A percentile compares a stretch with the other conserved stretches of the same genome.
phyloP scores from a whole-genome alignment of 2,113 vertebrate genomes.

The Gracilinanus agilis region DNA sequence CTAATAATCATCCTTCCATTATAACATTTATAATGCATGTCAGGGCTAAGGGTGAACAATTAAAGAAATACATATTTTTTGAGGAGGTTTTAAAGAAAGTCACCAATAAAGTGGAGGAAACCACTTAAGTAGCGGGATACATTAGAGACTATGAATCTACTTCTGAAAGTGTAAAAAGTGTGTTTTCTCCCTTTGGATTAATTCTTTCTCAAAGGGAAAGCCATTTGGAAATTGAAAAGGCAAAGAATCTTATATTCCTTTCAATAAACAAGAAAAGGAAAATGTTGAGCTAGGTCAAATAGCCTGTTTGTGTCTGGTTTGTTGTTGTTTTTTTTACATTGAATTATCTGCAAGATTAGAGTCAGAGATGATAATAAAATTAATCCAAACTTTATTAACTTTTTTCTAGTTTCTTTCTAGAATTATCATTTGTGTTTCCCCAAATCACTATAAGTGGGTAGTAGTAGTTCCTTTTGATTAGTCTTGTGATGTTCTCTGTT shows the following conservation, averaged over 20 bases:
- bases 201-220: slow-evolving; percentile 47
- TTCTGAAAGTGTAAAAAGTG: slow-evolving; percentile 4
- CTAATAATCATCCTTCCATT: slow-evolving; percentile 35
- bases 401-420: background rate
- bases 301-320: too few species aligned
- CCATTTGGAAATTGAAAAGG: slow-evolving; percentile 30
- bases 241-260: slow-evolving; percentile 32
- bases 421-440: background rate
- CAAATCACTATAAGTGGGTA: background rate
- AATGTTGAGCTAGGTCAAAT: background rate
- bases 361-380: background rate
- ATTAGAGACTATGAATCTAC: slow-evolving; percentile 5
- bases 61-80: slow-evolving; percentile 46
- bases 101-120: slow-evolving; percentile 31
- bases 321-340: slow-evolving; percentile 49
- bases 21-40: slow-evolving; percentile 34
- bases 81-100: slow-evolving; percentile 56
- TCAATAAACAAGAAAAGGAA: slow-evolving; percentile 62
- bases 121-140: slow-evolving; percentile 12
- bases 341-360: slow-evolving; percentile 32
- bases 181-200: slow-evolving; percentile 42
- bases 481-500: background rate
- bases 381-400: background rate
- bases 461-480: background rate
- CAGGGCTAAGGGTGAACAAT: slow-evolving; percentile 44